These are phyloP conservation scores for Helobdella robusta DNA, from an alignment of 2,888 invertebrate species.

Conservation along the genomic window DNA sequence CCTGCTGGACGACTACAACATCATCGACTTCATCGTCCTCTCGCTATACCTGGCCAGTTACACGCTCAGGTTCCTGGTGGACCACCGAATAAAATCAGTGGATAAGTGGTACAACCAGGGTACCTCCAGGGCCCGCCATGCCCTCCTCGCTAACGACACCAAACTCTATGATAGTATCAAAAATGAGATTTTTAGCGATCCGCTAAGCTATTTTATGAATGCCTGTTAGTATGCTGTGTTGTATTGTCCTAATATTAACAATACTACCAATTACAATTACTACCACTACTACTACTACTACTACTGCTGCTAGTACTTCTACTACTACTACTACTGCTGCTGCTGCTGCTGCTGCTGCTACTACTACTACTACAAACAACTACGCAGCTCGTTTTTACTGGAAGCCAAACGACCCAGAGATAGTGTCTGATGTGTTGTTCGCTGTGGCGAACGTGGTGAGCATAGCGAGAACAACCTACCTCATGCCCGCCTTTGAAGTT, in stretches of 20 bases:
- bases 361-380: neutral
- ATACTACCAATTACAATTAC: no score
- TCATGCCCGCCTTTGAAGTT: constrained; percentile 50
- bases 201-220: constrained; percentile 34
- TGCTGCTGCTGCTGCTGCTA: constrained; percentile 7
- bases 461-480: constrained; percentile 49
- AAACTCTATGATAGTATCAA: constrained; percentile 25
- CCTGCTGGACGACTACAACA: constrained; percentile 48
- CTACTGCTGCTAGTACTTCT: no score
- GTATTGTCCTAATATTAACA: no score
- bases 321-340: constrained; percentile 6
- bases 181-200: constrained; percentile 37
- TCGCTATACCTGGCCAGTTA: constrained; percentile 49
- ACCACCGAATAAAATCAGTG: constrained; percentile 45
- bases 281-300: no score
- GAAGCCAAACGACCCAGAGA: constrained; percentile 48
- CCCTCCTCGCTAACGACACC: constrained; percentile 33
- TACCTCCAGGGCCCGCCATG: constrained; percentile 39
- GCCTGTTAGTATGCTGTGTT: no score
- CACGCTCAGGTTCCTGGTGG: constrained; percentile 47
- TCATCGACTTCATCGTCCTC: constrained; percentile 47
- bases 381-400: constrained; percentile 47
- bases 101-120: constrained; percentile 43
- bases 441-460: constrained; percentile 50
- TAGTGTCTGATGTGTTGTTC: constrained; percentile 48